These are phyloP conservation scores for Carposina sasakii DNA, from an alignment of 1,140 invertebrate genomes.

Conservation along the genomic window DNA sequence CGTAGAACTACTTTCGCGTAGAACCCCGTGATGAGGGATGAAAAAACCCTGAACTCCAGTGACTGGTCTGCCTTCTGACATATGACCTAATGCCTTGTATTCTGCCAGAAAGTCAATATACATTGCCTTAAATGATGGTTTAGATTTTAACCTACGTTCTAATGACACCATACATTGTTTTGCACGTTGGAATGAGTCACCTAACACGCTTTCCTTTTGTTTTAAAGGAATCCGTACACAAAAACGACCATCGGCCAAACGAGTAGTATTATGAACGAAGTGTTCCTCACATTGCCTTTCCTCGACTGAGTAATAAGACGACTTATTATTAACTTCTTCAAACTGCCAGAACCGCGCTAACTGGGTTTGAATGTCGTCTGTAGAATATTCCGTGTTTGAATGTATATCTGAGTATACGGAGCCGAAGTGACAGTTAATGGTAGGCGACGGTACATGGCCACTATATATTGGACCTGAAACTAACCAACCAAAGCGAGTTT, in stretches of 20 bases:
- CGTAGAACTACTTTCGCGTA: constrained; percentile 1
- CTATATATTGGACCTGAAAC: constrained; percentile 1
- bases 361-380: neutral
- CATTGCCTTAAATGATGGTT: neutral
- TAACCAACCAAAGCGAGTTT: constrained; percentile 10
- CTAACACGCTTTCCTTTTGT: neutral
- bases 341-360: constrained; percentile 9
- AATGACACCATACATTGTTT: constrained; percentile 7
- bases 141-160: neutral
- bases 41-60: neutral
- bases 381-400: too few relatives aligned
- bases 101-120: constrained; percentile 8
- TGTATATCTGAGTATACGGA: too few relatives aligned
- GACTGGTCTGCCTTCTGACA: neutral
- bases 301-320: neutral
- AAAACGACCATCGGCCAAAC: constrained; percentile 10
- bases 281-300: constrained; percentile 9
- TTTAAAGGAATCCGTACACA: constrained; percentile 8
- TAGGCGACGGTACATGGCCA: neutral
- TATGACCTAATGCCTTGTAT: constrained; percentile 4
- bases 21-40: constrained; percentile 4
- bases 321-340: constrained; percentile 3
- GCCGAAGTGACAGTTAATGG: neutral
- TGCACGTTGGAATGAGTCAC: constrained; percentile 7
- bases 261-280: constrained; percentile 9